phyloP scores from a whole-genome alignment of 2,797 vertebrate genomes.

The Adrianichthys oophorus region DNA sequence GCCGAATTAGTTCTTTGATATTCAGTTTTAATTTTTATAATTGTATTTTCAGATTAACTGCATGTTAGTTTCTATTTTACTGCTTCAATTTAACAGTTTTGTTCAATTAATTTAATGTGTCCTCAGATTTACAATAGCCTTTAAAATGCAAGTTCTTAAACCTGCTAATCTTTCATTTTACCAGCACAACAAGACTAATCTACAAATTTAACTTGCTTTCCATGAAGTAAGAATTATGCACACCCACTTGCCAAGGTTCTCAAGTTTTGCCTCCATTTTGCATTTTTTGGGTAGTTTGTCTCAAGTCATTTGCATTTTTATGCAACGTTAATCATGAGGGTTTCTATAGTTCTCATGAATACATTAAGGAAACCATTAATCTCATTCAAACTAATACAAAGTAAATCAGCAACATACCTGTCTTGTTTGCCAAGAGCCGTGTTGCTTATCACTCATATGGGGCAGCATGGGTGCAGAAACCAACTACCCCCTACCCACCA shows the following conservation, averaged over 20 bases:
- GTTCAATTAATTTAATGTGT: too few relatives aligned
- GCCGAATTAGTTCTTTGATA: not conserved
- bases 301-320: constrained; percentile 82
- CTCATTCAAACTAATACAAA: constrained; percentile 66
- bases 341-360: constrained; percentile 75
- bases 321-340: constrained; percentile 77
- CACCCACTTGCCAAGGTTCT: constrained; percentile 76
- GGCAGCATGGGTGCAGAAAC: constrained; percentile 47
- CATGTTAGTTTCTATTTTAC: too few relatives aligned
- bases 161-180: constrained; percentile 57
- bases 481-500: constrained; percentile 31
- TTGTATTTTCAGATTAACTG: too few relatives aligned
- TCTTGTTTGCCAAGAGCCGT: constrained; percentile 56
- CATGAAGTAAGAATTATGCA: constrained; percentile 76
- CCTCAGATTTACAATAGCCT: not conserved
- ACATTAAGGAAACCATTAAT: constrained; percentile 82
- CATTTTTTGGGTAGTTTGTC: constrained; percentile 69
- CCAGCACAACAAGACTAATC: constrained; percentile 61
- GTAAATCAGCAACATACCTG: constrained; percentile 73
- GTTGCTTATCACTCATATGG: constrained; percentile 54
- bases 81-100: too few relatives aligned
- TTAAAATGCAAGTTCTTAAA: constrained; percentile 9
- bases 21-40: too few relatives aligned
- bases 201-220: constrained; percentile 63
- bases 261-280: constrained; percentile 60